These are phyloP conservation scores for Rhodophaea formosa DNA, from an alignment of 2,888 invertebrate species.

Conservation along the genomic window DNA sequence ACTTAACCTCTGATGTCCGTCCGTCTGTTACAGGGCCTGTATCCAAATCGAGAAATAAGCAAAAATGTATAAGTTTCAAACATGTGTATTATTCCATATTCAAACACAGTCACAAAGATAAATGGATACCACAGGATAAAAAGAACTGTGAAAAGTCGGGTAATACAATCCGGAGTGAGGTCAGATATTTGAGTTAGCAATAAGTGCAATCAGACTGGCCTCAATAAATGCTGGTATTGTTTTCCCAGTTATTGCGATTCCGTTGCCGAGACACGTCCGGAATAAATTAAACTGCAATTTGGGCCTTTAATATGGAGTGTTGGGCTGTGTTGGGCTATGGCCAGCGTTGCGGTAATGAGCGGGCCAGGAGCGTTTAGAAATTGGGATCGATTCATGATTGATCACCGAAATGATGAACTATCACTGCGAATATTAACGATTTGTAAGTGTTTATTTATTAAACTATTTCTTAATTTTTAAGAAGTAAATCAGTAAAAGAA, in stretches of 20 bases:
- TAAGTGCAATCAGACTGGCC: conserved; percentile 61
- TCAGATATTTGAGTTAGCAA: conserved; percentile 34
- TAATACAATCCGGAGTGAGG: conserved; percentile 11
- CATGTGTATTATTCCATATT: too few species aligned
- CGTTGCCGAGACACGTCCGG: conserved; percentile 77
- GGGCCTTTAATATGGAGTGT: conserved; percentile 78
- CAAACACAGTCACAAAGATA: too few species aligned
- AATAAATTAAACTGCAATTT: conserved; percentile 81
- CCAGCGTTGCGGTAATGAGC: conserved; percentile 9
- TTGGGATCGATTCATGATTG: neutral
- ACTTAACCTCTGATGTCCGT: too few species aligned
- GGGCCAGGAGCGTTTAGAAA: conserved; percentile 1
- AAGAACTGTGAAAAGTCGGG: neutral
- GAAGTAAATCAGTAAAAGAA: too few species aligned
- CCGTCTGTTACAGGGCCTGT: too few species aligned
- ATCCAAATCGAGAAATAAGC: too few species aligned
- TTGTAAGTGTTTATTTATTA: too few species aligned
- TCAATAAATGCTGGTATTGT: conserved; percentile 70
- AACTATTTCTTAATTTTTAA: too few species aligned
- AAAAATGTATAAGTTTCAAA: too few species aligned
- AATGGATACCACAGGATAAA: too few species aligned
- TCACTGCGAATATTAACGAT: too few species aligned
- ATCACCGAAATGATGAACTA: neutral
- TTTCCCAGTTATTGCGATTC: conserved; percentile 77
- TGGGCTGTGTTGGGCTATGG: conserved; percentile 32